Conservation (phyloP, 2,888 invertebrate species). For the Drosophila infuscata region DNA sequence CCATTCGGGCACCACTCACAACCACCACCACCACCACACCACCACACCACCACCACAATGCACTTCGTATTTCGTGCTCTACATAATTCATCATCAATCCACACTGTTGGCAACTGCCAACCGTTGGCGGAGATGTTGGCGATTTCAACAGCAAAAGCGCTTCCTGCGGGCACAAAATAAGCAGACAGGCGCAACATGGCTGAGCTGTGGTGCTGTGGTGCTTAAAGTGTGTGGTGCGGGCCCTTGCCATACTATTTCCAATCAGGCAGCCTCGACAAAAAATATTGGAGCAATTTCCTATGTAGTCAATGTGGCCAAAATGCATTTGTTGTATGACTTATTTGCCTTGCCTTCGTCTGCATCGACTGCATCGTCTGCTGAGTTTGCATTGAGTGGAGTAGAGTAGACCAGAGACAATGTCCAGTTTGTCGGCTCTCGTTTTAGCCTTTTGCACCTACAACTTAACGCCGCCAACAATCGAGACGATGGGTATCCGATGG, state of each 20-base stretch:
- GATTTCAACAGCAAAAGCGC: slow-evolving; percentile 27
- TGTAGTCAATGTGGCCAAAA: slow-evolving; percentile 36
- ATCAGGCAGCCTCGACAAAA: slow-evolving; percentile 68
- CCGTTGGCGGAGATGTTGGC: slow-evolving; percentile 52
- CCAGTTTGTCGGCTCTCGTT: slow-evolving; percentile 45
- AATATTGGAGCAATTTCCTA: slow-evolving; percentile 79
- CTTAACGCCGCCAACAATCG: slow-evolving; percentile 73
- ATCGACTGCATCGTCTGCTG: not conserved
- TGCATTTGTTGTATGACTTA: slow-evolving; percentile 70
- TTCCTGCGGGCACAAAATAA: slow-evolving; percentile 64
- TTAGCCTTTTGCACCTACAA: slow-evolving; percentile 72
- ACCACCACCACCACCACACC: slow-evolving; percentile 23
- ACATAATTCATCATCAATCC: slow-evolving; percentile 84
- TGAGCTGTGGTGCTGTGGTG: slow-evolving; percentile 9
- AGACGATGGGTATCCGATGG: slow-evolving; percentile 30
- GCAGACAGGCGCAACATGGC: slow-evolving; percentile 17
- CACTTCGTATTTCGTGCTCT: slow-evolving; percentile 83
- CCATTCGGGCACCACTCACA: slow-evolving; percentile 24
- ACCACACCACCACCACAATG: slow-evolving; percentile 33
- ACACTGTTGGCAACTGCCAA: slow-evolving; percentile 58
- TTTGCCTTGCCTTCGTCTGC: slow-evolving; percentile 52
- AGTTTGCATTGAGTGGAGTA: not conserved
- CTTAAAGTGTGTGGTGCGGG: slow-evolving; percentile 7
- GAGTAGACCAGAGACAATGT: slow-evolving; percentile 37
- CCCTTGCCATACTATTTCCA: slow-evolving; percentile 63